A percentile compares a stretch with the other conserved stretches of the same genome.
Conservation (phyloP, 2,113 vertebrate species). For the Diphyllodes magnificus region DNA sequence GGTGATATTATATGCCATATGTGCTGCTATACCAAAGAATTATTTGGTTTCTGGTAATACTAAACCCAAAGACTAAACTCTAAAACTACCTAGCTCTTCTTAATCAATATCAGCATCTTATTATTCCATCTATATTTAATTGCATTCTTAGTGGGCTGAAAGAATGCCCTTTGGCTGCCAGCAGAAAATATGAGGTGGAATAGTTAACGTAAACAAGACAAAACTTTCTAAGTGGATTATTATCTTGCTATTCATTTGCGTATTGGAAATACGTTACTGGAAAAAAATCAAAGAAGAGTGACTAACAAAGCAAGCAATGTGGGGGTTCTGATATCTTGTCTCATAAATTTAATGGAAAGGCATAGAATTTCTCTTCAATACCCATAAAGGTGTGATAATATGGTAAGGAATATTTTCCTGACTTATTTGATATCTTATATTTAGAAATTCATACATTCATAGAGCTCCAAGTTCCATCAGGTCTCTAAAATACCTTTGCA, state of each 20-base stretch:
- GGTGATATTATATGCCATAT: slow-evolving; percentile 72
- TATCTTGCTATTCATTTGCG: background rate
- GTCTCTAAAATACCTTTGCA: background rate
- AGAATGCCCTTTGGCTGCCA: background rate
- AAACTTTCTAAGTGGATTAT: background rate
- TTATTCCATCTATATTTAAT: slow-evolving; percentile 42
- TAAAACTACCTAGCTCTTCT: slow-evolving; percentile 44
- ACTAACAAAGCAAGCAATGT: background rate
- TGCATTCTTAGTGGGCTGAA: background rate
- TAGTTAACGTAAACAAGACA: background rate
- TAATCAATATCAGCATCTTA: slow-evolving; percentile 45
- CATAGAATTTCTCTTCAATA: background rate
- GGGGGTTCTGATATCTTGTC: background rate
- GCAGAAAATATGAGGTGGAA: background rate
- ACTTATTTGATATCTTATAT: background rate
- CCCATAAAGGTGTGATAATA: background rate
- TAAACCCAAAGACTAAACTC: slow-evolving; percentile 51
- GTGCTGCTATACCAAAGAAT: slow-evolving; percentile 51
- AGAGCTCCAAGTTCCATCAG: background rate
- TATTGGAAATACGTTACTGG: background rate
- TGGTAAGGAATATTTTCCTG: background rate
- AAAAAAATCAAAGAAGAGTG: background rate
- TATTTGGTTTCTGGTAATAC: slow-evolving; percentile 53
- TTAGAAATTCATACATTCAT: background rate
- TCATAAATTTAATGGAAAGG: background rate